Base-by-base conservation (phyloP, 2,888 invertebrate genomes). In the Polymixis lichenea region DNA sequence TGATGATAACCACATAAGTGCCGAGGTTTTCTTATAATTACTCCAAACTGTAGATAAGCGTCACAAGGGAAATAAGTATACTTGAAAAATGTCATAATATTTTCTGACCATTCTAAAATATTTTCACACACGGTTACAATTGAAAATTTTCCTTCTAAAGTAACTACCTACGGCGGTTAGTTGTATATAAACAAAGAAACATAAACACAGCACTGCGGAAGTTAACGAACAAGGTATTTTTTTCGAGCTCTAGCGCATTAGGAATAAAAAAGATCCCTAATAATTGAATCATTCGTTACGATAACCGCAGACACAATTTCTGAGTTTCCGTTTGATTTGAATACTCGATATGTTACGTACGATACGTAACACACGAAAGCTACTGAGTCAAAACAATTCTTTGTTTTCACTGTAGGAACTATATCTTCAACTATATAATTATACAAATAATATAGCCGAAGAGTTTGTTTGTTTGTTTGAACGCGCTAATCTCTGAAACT, bases 391-490 rank as follows among this genome's bases (percentile, higher is more conserved):
- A 74, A 86, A 86, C 84, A 71, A 84, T 86, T 84, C 78, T 83
- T 83, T 77, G 82, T 85, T 87, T 88, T 86, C 84, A 77, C 87
- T 84, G 72, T 78, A 73, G 69, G 66, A 68, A 61, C 43, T n/a
- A 53, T 13, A 13, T 9, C 2, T 32, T 32, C 4, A 32, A 2
- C 32, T 32, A 32, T 32, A n/a, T n/a, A n/a, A n/a, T n/a, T 32
- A 2, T 32, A 32, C 32, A 4, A 32, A 46, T 3, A 46, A 46
- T 46, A 46, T 46, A 49, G 49, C 49, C 17, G 49, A 49, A 49
- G 17, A 17, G 49, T 49, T 15, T 15, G 49, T n/a, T n/a, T n/a
- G n/a, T 49, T 49, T 49, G 17, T 49, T 49, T 49, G 17, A 49
- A 17, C 17, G 49, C 17, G 17, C 17, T 49, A 1, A 49, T 49